phyloP scores from a whole-genome alignment of 2,797 vertebrate species.

The Carduelis carduelis region DNA sequence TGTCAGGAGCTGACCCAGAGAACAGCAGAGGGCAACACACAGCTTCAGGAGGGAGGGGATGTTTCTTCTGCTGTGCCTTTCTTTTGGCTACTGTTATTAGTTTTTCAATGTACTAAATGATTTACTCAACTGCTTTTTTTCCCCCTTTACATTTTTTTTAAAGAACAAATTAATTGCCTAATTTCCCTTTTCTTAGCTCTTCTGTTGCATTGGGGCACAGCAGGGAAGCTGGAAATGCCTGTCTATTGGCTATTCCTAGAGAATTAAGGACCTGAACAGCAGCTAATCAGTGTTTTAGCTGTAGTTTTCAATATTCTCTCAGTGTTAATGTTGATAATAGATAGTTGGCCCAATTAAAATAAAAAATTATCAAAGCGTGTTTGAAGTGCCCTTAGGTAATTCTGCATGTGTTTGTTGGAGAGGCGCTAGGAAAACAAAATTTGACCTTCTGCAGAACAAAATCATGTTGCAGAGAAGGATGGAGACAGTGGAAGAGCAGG shows the following conservation, averaged over 20 bases:
- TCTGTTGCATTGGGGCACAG: conserved; percentile 38
- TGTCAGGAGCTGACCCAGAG: neutral
- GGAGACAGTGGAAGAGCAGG: neutral
- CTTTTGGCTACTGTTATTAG: neutral
- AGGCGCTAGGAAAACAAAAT: conserved; percentile 50
- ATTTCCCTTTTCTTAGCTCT: conserved; percentile 48
- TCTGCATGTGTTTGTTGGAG: neutral
- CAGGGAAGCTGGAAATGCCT: conserved; percentile 39
- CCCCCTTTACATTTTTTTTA: neutral
- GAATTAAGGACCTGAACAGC: conserved; percentile 36
- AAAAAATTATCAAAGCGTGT: conserved; percentile 64
- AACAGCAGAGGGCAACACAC: conserved; percentile 25
- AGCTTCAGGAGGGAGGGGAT: neutral
- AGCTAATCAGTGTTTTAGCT: conserved; percentile 59
- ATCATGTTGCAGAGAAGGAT: neutral
- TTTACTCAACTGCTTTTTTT: neutral
- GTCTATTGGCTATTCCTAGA: conserved; percentile 43
- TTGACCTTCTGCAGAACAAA: conserved; percentile 52
- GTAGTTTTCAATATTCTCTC: conserved; percentile 53
- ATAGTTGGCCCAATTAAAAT: conserved; percentile 65
- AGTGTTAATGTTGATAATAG: conserved; percentile 66
- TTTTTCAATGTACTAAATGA: conserved; percentile 2
- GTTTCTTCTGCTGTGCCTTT: neutral
- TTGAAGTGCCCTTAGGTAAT: conserved; percentile 68
- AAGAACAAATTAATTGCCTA: conserved; percentile 53